phyloP scores from a whole-genome alignment of 23 tunicate species.

The Botrylloides violaceus region DNA sequence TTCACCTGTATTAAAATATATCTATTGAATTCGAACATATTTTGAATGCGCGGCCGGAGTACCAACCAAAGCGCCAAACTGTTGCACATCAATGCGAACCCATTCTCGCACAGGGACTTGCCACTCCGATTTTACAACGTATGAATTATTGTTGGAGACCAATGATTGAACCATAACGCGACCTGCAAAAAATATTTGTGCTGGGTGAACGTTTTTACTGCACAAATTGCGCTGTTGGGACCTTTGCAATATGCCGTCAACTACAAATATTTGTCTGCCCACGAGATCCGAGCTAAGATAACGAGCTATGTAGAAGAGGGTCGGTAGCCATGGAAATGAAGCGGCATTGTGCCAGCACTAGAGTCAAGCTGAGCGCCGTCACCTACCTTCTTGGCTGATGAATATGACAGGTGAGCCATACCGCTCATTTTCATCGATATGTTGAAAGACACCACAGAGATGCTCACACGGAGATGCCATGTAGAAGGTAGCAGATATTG shows the following conservation, averaged over 20 bases:
- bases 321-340: too few relatives aligned
- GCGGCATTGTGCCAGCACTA: too few relatives aligned
- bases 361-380: too few relatives aligned
- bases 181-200: too few relatives aligned
- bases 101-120: constrained; percentile 55
- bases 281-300: too few relatives aligned
- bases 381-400: constrained; percentile 39
- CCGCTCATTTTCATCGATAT: constrained; percentile 36
- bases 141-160: constrained; percentile 34
- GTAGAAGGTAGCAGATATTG: constrained; percentile 35
- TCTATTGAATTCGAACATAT: background rate
- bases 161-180: constrained; percentile 49
- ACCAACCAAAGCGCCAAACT: constrained; percentile 41
- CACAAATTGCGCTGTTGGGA: too few relatives aligned
- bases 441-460: constrained; percentile 67
- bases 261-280: too few relatives aligned
- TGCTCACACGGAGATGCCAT: constrained; percentile 35
- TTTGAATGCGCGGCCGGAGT: background rate
- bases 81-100: constrained; percentile 45
- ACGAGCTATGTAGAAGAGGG: too few relatives aligned
- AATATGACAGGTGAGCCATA: constrained; percentile 51
- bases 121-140: constrained; percentile 45
- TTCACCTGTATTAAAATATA: constrained; percentile 40
- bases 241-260: too few relatives aligned
- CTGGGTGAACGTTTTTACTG: too few relatives aligned